A percentile compares a stretch with the other conserved stretches of the same genome.
Evolutionary conservation across 2,113 vertebrate genomes (phyloP).

Genomic region (Symphodus melops): DNA sequence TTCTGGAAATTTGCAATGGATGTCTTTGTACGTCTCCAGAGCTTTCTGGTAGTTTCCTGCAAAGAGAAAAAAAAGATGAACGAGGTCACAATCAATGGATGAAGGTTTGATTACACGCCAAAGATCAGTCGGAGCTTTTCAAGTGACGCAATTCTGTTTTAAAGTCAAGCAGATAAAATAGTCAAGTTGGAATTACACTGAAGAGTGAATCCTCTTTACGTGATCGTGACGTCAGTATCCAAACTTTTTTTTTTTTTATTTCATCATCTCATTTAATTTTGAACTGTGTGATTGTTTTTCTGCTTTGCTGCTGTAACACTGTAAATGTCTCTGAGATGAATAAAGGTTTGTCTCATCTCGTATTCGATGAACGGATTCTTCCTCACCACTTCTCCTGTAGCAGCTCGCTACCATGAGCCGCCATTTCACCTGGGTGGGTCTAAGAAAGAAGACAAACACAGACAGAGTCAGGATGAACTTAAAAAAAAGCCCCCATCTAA

Average conservation of each 20-base stretch:
- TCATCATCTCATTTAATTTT: no score
- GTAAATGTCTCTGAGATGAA: no score
- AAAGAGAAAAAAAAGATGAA: constrained; percentile 5
- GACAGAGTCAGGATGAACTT: neutral
- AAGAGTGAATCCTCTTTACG: no score
- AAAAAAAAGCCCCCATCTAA: neutral
- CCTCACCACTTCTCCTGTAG: constrained; percentile 92
- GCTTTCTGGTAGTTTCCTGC: constrained; percentile 97
- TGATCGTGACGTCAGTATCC: no score
- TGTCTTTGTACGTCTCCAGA: constrained; percentile 93
- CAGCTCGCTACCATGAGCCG: constrained; percentile 95
- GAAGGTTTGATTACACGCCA: no score
- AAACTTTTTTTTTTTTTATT: no score
- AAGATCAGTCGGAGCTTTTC: no score
- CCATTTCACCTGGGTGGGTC: constrained; percentile 93
- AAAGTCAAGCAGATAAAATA: neutral
- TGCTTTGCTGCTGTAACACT: no score
- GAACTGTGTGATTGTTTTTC: no score
- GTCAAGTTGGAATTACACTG: neutral
- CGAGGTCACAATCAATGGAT: neutral
- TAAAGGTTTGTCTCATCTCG: no score
- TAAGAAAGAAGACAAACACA: constrained; percentile 64
- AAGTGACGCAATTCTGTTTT: no score
- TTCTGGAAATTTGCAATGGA: constrained; percentile 95
- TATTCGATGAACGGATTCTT: constrained; percentile 46